Percentiles rank a stretch among this genome's conserved stretches.
Conservation (phyloP, 64 coral and sea anemone species). For the Montipora cactus region DNA sequence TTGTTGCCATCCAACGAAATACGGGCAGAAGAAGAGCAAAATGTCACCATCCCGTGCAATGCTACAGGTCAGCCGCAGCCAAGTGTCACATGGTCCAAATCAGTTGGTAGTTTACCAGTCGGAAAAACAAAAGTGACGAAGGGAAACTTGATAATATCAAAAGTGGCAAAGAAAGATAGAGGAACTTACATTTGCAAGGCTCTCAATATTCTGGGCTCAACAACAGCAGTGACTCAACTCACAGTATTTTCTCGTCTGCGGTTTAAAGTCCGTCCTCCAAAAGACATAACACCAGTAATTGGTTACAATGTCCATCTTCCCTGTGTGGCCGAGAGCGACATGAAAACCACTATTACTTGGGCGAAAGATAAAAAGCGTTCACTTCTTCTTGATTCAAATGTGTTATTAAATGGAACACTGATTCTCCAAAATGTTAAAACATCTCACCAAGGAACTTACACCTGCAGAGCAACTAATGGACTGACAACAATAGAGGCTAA, state of each 20-base stretch:
- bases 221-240: not conserved
- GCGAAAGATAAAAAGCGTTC: not conserved
- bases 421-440: no score
- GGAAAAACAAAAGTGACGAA: not conserved
- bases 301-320: slow-evolving; percentile 8
- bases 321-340: slow-evolving; percentile 39
- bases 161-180: not conserved
- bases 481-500: no score
- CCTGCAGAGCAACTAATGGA: no score
- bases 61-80: not conserved
- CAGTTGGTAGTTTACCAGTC: not conserved
- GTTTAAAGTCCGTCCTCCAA: not conserved
- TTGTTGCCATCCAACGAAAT: no score
- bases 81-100: not conserved
- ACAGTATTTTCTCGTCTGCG: not conserved
- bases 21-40: no score
- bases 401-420: no score
- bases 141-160: not conserved
- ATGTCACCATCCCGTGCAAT: no score
- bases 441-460: no score
- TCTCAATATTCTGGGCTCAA: slow-evolving; percentile 19
- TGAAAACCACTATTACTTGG: not conserved
- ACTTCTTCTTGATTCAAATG: no score
- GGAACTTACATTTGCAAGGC: slow-evolving; percentile 40
- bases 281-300: not conserved